Base-by-base conservation (phyloP, 1,140 invertebrate genomes). In the Calephelis nemesis region DNA sequence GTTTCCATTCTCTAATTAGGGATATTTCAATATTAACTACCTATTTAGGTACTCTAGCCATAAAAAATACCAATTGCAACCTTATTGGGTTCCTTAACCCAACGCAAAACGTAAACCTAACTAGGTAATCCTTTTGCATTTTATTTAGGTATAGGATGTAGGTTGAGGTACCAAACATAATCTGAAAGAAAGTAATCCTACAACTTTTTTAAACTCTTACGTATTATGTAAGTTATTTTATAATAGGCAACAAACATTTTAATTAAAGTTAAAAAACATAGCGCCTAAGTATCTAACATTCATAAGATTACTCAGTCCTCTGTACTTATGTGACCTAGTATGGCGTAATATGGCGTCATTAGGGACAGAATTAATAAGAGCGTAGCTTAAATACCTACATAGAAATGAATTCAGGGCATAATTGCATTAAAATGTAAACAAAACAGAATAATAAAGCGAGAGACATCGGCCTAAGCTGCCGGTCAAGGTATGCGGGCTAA, bases 401-500 rank as follows among this genome's bases (percentile, higher is more conserved):
- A 60, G 30, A 60, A 60, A 40, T 15, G 1, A 60, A 40, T 60
- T 11, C 54, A 40, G 54, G 54, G 39, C 54, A 60, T 40, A 47
- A 49, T 72, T 67, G 62, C 66, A 68, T 40, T 58, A 67, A 67
- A 67, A 78, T 77, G 72, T 88, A 86, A 88, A 90, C 87, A 87
- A 90, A 84, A 87, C 78, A 77, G 76, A 81, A 84, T 75, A 73
- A 52, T 69, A 66, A 64, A 58, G 79, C 77, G 75, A 78, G 79
- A 86, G 86, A 87, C 88, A 83, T 82, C 79, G 84, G 76, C 77
- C 78, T 73, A 78, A 69, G 65, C 82, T 85, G 80, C 82, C 83
- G 88, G 88, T 91, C 88, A 91, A 91, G 88, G 87, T 91, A 88
- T 91, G 82, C 84, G 83, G 86, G 87, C 78, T 85, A 91, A 91